These are phyloP conservation scores for Laupala kohalensis DNA, from an alignment of 1,140 invertebrate genomes.

Conservation along the genomic window DNA sequence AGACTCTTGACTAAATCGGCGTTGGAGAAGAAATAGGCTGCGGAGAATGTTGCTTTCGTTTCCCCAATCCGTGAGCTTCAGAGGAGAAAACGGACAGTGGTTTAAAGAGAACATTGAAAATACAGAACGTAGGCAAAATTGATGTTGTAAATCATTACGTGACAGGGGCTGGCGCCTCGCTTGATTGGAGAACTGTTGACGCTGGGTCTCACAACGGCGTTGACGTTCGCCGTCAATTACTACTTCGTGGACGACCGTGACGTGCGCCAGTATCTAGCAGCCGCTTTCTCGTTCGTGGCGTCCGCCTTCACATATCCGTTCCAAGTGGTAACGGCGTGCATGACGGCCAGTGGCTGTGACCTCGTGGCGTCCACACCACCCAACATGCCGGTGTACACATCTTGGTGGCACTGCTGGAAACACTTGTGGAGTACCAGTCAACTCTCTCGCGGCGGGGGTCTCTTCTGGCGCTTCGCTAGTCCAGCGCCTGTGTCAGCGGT, in stretches of 20 bases:
- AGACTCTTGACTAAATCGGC: too few relatives aligned
- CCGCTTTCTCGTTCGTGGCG: neutral
- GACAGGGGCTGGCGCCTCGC: neutral
- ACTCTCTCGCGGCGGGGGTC: neutral
- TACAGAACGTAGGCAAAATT: too few relatives aligned
- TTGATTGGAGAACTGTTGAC: neutral
- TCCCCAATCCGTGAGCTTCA: too few relatives aligned
- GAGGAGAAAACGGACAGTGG: too few relatives aligned
- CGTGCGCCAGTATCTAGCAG: neutral
- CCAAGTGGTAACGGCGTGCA: neutral
- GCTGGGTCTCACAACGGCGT: neutral
- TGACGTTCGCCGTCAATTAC: neutral
- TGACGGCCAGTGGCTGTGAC: neutral
- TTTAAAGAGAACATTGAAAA: too few relatives aligned
- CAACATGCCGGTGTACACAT: neutral
- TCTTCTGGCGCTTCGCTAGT: neutral
- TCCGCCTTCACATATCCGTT: neutral
- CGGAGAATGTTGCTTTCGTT: too few relatives aligned
- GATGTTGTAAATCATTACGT: too few relatives aligned
- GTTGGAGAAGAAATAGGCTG: too few relatives aligned
- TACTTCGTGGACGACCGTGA: neutral
- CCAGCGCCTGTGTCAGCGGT: neutral
- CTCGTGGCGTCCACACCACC: neutral
- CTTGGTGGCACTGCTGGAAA: neutral
- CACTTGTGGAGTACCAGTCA: neutral